These are phyloP conservation scores for Acyrthosiphon pisum DNA, from an alignment of 1,140 invertebrate genomes.

Conservation along the genomic window DNA sequence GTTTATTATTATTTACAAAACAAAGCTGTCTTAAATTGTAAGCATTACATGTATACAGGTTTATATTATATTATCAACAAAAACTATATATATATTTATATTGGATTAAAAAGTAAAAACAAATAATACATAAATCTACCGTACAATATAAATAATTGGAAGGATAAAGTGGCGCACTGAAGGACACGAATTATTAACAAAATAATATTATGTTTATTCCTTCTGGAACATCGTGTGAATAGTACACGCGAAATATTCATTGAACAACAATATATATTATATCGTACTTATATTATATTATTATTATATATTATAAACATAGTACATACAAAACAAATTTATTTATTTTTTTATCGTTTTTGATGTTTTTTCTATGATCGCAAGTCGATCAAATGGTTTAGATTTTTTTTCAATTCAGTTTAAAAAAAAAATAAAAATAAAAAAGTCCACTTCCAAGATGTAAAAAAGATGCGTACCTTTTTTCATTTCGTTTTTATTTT, in stretches of 20 bases:
- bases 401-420: no score
- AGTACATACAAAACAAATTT: not conserved
- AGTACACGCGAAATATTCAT: not conserved
- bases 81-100: slow-evolving; percentile 20
- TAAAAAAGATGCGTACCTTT: not conserved
- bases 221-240: not conserved
- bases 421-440: not conserved
- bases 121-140: slow-evolving; percentile 16
- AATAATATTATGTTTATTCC: not conserved
- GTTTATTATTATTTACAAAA: slow-evolving; percentile 48
- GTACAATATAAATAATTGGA: slow-evolving; percentile 25
- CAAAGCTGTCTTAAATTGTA: slow-evolving; percentile 35
- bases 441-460: not conserved
- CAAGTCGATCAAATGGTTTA: not conserved
- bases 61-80: slow-evolving; percentile 12
- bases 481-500: not conserved
- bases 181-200: not conserved
- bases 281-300: not conserved
- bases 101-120: not conserved
- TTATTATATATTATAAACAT: not conserved
- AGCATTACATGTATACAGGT: slow-evolving; percentile 36
- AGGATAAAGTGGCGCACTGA: slow-evolving; percentile 14
- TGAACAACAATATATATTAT: not conserved
- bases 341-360: not conserved
- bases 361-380: not conserved